Conservation (phyloP, 2,888 invertebrate genomes). For the Zaprionus obscuricornis region DNA sequence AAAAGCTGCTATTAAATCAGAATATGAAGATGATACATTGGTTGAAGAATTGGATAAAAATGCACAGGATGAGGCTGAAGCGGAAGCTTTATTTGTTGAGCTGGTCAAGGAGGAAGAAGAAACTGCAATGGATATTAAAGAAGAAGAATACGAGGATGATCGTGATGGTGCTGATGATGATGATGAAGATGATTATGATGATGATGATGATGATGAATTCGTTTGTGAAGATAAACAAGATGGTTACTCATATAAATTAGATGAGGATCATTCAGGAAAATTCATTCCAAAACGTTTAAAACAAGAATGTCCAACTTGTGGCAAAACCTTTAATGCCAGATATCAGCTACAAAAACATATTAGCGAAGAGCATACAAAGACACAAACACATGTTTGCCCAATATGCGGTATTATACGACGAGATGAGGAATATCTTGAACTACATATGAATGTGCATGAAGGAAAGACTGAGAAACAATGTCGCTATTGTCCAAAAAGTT, state of each 20-base stretch:
- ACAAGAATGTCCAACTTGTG: constrained; percentile 62
- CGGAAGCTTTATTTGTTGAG: constrained; percentile 63
- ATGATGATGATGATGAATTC: constrained; percentile 30
- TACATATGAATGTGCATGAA: constrained; percentile 81
- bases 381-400: constrained; percentile 63
- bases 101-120: constrained; percentile 59
- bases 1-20: constrained; percentile 65
- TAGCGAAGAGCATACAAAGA: constrained; percentile 64
- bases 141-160: constrained; percentile 48
- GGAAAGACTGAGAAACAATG: constrained; percentile 82
- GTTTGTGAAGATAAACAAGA: too few relatives aligned
- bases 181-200: constrained; percentile 51
- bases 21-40: constrained; percentile 47
- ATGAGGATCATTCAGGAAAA: constrained; percentile 28
- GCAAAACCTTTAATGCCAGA: constrained; percentile 65
- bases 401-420: constrained; percentile 77
- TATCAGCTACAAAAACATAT: constrained; percentile 74
- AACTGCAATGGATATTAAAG: constrained; percentile 44
- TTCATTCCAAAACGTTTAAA: constrained; percentile 49
- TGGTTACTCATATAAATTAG: constrained; percentile 42
- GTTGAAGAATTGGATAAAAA: constrained; percentile 33
- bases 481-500: constrained; percentile 80
- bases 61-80: constrained; percentile 57
- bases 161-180: neutral
- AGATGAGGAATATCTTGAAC: constrained; percentile 81